These are phyloP conservation scores for Mus spicilegus DNA, from an alignment of 2,113 vertebrate genomes.

Conservation along the genomic window DNA sequence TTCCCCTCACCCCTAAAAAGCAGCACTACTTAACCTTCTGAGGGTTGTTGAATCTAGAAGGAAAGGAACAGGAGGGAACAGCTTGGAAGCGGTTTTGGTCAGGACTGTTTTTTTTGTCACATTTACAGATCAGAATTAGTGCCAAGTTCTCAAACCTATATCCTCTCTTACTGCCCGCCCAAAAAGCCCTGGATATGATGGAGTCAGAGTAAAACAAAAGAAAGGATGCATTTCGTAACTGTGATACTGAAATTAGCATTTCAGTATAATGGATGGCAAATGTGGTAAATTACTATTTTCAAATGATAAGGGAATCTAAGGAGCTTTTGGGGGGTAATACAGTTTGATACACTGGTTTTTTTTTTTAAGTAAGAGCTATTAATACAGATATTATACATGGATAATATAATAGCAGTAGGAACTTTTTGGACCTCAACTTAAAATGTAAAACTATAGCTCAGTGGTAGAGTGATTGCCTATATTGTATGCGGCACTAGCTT, in stretches of 20 bases:
- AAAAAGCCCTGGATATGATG: too few species aligned
- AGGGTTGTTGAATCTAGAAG: not conserved
- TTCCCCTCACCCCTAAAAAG: not conserved
- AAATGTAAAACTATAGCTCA: not conserved
- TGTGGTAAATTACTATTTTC: not conserved
- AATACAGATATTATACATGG: not conserved
- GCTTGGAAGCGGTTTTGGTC: not conserved
- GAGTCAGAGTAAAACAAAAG: not conserved
- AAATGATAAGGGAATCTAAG: not conserved
- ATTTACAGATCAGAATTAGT: not conserved
- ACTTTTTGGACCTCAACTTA: not conserved
- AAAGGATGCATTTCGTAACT: not conserved
- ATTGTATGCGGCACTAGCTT: not conserved
- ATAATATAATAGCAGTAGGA: not conserved
- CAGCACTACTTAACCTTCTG: not conserved
- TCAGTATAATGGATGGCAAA: not conserved
- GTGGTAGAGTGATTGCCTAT: not conserved
- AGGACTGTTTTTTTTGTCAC: not conserved
- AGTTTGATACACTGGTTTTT: not conserved
- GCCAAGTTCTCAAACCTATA: not conserved
- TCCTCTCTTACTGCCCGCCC: not conserved
- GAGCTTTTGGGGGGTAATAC: not conserved
- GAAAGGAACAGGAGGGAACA: not conserved
- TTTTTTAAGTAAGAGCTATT: not conserved
- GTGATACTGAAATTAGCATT: slow-evolving; percentile 1